Percentiles rank a stretch among this genome's conserved stretches.
Evolutionary conservation across 2,888 invertebrate genomes (phyloP).

Genomic region (Criorhina ranunculi): DNA sequence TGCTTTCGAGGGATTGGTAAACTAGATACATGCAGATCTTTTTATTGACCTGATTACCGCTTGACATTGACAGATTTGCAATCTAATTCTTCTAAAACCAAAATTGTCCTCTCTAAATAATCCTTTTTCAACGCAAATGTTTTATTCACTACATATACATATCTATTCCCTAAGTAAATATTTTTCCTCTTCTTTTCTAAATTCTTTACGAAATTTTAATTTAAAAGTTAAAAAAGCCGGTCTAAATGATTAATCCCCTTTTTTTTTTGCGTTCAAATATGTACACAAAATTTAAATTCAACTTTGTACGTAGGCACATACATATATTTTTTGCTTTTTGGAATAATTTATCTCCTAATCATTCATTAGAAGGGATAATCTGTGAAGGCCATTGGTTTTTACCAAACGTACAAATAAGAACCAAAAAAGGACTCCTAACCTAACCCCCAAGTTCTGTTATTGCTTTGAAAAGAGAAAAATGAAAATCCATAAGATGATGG

Average conservation of each 20-base stretch:
- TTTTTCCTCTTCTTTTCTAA: background rate
- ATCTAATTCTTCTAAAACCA: no score
- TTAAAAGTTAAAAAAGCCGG: background rate
- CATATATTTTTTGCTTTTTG: background rate
- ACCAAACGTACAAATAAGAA: background rate
- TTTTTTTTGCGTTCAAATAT: background rate
- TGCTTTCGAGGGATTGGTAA: no score
- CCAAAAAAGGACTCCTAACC: background rate
- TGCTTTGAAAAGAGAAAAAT: background rate
- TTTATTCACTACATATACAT: no score
- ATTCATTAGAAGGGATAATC: slow-evolving; percentile 9
- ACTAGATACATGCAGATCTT: no score
- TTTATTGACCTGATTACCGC: no score
- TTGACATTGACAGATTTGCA: no score
- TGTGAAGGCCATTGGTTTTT: background rate
- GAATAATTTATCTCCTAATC: slow-evolving; percentile 12
- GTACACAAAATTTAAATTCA: background rate
- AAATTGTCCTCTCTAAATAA: no score
- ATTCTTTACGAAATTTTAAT: background rate
- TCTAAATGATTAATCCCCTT: slow-evolving; percentile 6
- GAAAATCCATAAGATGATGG: background rate
- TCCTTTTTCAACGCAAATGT: no score
- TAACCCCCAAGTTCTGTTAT: background rate
- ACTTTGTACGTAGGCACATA: background rate
- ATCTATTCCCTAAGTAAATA: background rate